Percentiles rank a stretch among this genome's conserved stretches.
Evolutionary conservation across 2,113 vertebrate genomes (phyloP).

Genomic region (Limanda limanda): DNA sequence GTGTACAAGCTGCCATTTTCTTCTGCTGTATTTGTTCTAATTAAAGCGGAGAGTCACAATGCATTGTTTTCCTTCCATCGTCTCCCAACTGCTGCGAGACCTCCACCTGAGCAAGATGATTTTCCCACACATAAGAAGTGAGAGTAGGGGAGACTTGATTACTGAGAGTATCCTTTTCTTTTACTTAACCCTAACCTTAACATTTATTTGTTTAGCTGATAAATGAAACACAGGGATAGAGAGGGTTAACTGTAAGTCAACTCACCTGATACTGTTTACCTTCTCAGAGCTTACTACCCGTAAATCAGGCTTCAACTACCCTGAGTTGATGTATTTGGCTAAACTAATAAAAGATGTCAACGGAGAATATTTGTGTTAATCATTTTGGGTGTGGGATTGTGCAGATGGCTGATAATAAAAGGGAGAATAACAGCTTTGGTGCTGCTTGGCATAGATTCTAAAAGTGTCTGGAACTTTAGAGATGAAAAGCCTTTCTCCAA

Average conservation of each 20-base stretch:
- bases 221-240: background rate
- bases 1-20: constrained; percentile 34
- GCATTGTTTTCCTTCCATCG: constrained; percentile 55
- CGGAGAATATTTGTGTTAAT: background rate
- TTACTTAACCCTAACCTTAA: constrained; percentile 10
- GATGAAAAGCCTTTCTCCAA: background rate
- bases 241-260: background rate
- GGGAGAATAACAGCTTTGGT: too few species aligned
- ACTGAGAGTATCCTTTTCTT: constrained; percentile 27
- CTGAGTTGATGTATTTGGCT: background rate
- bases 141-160: constrained; percentile 32
- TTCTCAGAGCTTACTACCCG: background rate
- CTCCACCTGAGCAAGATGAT: constrained; percentile 26
- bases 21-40: constrained; percentile 54
- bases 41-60: constrained; percentile 46
- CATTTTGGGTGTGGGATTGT: background rate
- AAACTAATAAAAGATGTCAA: background rate
- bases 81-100: constrained; percentile 32
- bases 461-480: background rate
- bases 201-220: constrained; percentile 15
- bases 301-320: background rate
- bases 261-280: background rate
- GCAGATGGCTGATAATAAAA: background rate
- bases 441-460: background rate
- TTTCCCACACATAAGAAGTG: constrained; percentile 23